Base-by-base conservation (phyloP, 2,888 invertebrate genomes). In the Clanis bilineata region DNA sequence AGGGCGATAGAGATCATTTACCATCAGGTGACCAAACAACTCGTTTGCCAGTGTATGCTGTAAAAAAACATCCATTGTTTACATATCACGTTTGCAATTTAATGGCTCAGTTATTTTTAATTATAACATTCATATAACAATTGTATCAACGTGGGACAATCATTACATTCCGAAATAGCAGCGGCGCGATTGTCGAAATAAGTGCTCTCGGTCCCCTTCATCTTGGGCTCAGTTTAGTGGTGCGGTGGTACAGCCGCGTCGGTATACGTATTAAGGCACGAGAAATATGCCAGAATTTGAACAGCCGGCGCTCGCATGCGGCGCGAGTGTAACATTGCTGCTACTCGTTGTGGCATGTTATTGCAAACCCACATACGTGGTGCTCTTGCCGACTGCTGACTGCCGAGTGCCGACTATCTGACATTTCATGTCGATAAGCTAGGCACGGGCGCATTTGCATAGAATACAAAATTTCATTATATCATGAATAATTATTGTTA, bases 341-440 rank as follows among this genome's bases (percentile, higher is more conserved):
- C 81, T 83, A 90, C 84, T 86, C 88, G 82, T 86, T 85, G 89
- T 83, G 90, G 90, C 88, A 90, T 92, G 91, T 92, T 92, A 92
- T 92, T 92, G 89, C 91, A 85, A 90, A 88, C 86, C 88, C 85
- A 85, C 90, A 88, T 89, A 90, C 88, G 85, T 86, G 83, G 80
- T 79, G 70, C 81, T n/a, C n/a, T n/a, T 77, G 82, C 83, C 81
- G 86, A 85, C 88, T 88, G 18, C 39, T 15, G 39, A 7, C 18
- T 77, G 82, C 83, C 81, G 86, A 85, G 87, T 88, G 18, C 39
- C 39, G 39, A 7, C 18, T 41, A 83, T 86, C 88, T 87, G 89
- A 89, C 90, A 88, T 90, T 90, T 90, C 90, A 89, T 90, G 85
- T 88, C 89, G 82, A 90, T 90, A 88, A 88, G 87, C 86, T 77